These are phyloP conservation scores for Neodiprion lecontei DNA, from an alignment of 1,140 invertebrate species.

Conservation along the genomic window DNA sequence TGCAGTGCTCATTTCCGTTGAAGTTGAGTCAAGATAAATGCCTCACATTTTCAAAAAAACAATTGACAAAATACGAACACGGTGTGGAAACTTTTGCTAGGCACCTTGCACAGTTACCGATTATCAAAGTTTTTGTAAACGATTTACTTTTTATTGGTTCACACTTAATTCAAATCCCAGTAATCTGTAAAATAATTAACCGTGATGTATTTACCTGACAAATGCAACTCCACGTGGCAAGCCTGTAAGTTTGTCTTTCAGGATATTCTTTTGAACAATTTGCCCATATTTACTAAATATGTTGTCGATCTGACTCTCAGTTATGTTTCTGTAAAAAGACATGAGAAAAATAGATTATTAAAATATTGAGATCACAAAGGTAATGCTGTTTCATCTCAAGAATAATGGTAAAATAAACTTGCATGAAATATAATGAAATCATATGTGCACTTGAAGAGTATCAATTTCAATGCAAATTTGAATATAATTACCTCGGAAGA, in stretches of 20 bases:
- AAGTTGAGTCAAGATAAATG: not conserved
- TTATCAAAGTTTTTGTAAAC: too few relatives aligned
- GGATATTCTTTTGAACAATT: conserved; percentile 89
- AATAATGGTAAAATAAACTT: conserved; percentile 7
- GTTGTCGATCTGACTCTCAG: conserved; percentile 80
- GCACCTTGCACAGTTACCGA: too few relatives aligned
- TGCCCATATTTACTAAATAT: conserved; percentile 87
- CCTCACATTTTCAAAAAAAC: not conserved
- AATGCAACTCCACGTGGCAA: conserved; percentile 88
- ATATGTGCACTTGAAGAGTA: conserved; percentile 11
- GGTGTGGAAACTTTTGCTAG: too few relatives aligned
- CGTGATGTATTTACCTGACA: conserved; percentile 74
- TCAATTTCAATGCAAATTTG: not conserved
- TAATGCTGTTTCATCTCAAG: conserved; percentile 7
- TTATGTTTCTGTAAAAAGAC: conserved; percentile 68
- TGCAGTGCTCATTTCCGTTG: not conserved
- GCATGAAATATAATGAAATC: conserved; percentile 15
- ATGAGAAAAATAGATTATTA: conserved; percentile 14
- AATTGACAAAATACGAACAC: too few relatives aligned
- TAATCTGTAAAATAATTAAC: not conserved
- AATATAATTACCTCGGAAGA: conserved; percentile 73
- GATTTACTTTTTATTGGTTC: too few relatives aligned
- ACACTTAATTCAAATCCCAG: too few relatives aligned
- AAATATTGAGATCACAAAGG: conserved; percentile 22
- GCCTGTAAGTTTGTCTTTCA: conserved; percentile 87